phyloP scores from a whole-genome alignment of 2,888 invertebrate species.

The Macaria liturata region DNA sequence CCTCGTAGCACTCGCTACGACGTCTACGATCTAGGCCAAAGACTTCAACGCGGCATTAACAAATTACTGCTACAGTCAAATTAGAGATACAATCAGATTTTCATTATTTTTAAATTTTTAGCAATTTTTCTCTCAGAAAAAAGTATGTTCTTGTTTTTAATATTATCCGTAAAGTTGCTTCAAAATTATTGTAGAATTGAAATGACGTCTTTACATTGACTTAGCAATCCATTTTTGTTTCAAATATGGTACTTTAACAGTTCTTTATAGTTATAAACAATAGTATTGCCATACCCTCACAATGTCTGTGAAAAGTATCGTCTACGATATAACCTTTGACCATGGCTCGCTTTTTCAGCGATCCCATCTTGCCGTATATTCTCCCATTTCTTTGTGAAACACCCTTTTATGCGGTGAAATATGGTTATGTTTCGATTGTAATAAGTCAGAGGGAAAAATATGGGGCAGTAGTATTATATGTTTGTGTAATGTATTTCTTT shows the following conservation, averaged over 20 bases:
- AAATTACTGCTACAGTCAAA: too few relatives aligned
- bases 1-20: conserved; percentile 4
- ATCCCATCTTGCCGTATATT: conserved; percentile 64
- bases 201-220: too few relatives aligned
- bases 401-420: conserved; percentile 35
- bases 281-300: conserved; percentile 26
- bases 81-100: too few relatives aligned
- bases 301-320: conserved; percentile 65
- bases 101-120: too few relatives aligned
- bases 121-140: too few relatives aligned
- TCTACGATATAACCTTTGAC: conserved; percentile 66
- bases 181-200: too few relatives aligned
- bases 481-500: background rate
- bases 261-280: conserved; percentile 6
- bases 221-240: too few relatives aligned
- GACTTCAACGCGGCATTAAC: too few relatives aligned
- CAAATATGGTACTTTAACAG: too few relatives aligned
- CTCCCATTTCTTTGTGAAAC: conserved; percentile 50
- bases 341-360: conserved; percentile 72
- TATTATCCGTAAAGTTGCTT: too few relatives aligned
- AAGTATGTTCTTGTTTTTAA: too few relatives aligned
- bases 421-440: conserved; percentile 30
- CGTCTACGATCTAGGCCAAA: background rate
- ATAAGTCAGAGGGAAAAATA: conserved; percentile 20
- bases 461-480: conserved; percentile 1